phyloP scores from a whole-genome alignment of 1,140 invertebrate species.

The Philotrypesis tridentata region DNA sequence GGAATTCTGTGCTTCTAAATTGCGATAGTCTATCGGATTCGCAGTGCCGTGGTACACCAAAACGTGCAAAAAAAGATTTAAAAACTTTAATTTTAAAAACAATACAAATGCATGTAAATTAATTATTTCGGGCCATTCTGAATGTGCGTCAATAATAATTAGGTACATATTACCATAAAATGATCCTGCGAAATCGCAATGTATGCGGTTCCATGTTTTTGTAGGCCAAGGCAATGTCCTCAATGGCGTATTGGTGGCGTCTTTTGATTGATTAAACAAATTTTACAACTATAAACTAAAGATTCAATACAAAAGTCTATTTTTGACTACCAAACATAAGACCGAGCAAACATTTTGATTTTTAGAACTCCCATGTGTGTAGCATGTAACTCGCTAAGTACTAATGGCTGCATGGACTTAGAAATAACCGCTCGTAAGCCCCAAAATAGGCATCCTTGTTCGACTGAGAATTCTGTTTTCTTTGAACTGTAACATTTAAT shows the following conservation, averaged over 20 bases:
- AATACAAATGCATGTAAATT: conserved; percentile 32
- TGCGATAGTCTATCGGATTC: conserved; percentile 54
- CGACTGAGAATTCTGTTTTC: too few relatives aligned
- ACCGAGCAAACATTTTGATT: conserved; percentile 67
- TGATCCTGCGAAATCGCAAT: conserved; percentile 38
- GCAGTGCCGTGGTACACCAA: conserved; percentile 52
- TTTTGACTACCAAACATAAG: conserved; percentile 69
- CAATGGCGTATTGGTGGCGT: conserved; percentile 5
- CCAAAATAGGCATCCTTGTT: conserved; percentile 15
- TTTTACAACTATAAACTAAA: conserved; percentile 41
- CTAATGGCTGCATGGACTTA: background rate
- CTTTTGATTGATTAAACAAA: conserved; percentile 54
- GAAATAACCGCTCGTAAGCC: background rate
- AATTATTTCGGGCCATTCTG: conserved; percentile 55
- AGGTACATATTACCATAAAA: conserved; percentile 33
- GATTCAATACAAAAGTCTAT: conserved; percentile 68
- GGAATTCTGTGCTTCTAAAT: conserved; percentile 56
- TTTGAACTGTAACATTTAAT: too few relatives aligned
- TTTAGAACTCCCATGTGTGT: conserved; percentile 68
- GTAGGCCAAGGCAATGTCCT: conserved; percentile 30
- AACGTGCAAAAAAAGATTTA: conserved; percentile 38
- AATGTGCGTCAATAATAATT: conserved; percentile 51
- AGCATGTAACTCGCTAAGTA: conserved; percentile 60
- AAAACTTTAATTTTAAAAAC: conserved; percentile 51
- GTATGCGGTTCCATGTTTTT: conserved; percentile 3